phyloP scores from a whole-genome alignment of 2,113 vertebrate species.

The Dasyurus viverrinus region DNA sequence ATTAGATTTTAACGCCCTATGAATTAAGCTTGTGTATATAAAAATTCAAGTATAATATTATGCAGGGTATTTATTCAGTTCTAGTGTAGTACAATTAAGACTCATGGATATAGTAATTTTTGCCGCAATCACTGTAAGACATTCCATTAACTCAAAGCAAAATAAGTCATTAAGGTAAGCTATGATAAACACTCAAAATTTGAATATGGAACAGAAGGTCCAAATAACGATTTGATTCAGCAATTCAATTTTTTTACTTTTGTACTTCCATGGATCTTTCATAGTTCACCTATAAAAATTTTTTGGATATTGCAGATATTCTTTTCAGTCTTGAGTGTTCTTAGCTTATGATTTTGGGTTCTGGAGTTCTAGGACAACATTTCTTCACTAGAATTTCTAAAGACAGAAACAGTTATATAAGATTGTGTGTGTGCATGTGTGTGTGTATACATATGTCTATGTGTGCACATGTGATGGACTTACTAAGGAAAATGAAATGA shows the following conservation, averaged over 20 bases:
- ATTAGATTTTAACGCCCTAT: constrained; percentile 47
- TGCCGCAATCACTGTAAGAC: constrained; percentile 36
- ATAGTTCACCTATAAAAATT: background rate
- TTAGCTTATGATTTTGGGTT: background rate
- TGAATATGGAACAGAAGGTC: constrained; percentile 12
- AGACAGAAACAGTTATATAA: background rate
- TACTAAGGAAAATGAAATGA: background rate
- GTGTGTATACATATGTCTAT: background rate
- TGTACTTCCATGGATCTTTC: background rate
- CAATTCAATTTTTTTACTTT: background rate
- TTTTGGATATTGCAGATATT: background rate
- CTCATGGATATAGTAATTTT: constrained; percentile 33
- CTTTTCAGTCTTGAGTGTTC: background rate
- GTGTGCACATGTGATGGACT: background rate
- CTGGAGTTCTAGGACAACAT: background rate
- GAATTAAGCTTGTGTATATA: constrained; percentile 33
- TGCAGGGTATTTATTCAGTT: constrained; percentile 17
- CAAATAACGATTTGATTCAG: background rate
- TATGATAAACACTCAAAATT: background rate
- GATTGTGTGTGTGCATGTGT: background rate
- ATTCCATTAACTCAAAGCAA: background rate
- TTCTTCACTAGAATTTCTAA: background rate
- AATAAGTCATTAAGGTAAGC: background rate
- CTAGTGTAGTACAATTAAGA: constrained; percentile 34
- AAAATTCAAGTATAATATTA: constrained; percentile 26